phyloP scores from a whole-genome alignment of 2,797 vertebrate species.

The Hyperoplus lanceolatus region DNA sequence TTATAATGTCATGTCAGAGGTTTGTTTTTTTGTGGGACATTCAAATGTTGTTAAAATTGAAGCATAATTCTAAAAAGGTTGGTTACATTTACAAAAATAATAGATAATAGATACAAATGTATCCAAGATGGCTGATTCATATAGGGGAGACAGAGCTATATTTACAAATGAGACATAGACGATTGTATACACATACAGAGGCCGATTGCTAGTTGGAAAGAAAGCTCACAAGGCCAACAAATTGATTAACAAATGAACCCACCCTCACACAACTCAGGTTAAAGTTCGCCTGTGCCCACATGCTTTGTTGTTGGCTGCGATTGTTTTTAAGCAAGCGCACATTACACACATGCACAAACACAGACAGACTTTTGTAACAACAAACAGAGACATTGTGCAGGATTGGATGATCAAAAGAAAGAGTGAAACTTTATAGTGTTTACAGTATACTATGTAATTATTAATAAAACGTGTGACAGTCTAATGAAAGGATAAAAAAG shows the following conservation, averaged over 20 bases:
- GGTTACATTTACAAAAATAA: not conserved
- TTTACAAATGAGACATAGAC: conserved; percentile 12
- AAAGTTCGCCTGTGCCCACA: conserved; percentile 67
- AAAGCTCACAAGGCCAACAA: not conserved
- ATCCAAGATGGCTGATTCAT: not conserved
- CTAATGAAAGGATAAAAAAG: not conserved
- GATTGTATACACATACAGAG: conserved; percentile 1
- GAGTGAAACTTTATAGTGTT: conserved; percentile 1
- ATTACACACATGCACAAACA: conserved; percentile 16
- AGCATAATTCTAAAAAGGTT: not conserved
- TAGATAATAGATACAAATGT: not conserved
- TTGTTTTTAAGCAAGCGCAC: conserved; percentile 52
- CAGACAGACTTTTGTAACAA: conserved; percentile 7
- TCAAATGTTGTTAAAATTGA: not conserved
- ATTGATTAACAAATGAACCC: conserved; percentile 35
- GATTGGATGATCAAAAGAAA: not conserved
- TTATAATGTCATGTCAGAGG: not conserved
- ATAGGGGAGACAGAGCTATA: not conserved
- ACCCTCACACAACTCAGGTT: conserved; percentile 67
- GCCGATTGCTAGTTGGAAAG: conserved; percentile 3
- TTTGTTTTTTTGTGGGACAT: not conserved
- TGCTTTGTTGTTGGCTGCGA: conserved; percentile 60
- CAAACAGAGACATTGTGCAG: not conserved
- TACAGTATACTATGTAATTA: not conserved
- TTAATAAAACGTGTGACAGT: not conserved